Evolutionary conservation across 2,113 vertebrate genomes (phyloP).

Genomic region (Apaloderma vittatum): DNA sequence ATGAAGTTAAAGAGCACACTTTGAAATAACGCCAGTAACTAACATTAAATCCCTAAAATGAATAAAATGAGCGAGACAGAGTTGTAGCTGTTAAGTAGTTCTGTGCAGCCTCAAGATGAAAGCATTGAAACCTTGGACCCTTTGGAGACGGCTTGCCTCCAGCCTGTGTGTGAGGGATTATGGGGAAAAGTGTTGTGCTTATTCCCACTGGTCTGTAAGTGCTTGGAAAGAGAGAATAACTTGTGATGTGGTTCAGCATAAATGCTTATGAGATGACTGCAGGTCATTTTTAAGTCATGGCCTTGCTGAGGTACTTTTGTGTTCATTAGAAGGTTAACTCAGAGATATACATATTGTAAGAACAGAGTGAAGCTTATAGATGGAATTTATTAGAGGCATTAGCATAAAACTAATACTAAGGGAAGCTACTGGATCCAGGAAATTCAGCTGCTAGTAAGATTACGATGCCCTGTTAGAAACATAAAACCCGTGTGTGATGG

Average conservation of each 20-base stretch:
- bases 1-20: constrained; percentile 18
- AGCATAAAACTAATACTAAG: not conserved
- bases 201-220: not conserved
- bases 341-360: not conserved
- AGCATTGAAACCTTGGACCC: constrained; percentile 10
- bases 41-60: constrained; percentile 10
- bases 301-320: not conserved
- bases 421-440: not conserved
- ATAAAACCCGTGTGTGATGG: rapidly evolving
- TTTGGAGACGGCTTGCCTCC: constrained; percentile 8
- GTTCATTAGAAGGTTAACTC: not conserved
- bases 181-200: not conserved
- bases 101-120: constrained; percentile 11
- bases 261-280: not conserved
- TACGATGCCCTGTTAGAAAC: not conserved
- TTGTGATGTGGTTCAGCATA: constrained; percentile 25
- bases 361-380: not conserved
- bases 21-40: constrained; percentile 54
- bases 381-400: not conserved
- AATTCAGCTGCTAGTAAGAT: not conserved
- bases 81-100: not conserved
- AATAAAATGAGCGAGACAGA: not conserved
- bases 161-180: not conserved
- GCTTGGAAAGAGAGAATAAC: not conserved
- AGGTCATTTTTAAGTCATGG: constrained; percentile 16